Evolutionary conservation across 2,888 invertebrate species (phyloP).

Genomic region (Xestoiulus laeticollis): DNA sequence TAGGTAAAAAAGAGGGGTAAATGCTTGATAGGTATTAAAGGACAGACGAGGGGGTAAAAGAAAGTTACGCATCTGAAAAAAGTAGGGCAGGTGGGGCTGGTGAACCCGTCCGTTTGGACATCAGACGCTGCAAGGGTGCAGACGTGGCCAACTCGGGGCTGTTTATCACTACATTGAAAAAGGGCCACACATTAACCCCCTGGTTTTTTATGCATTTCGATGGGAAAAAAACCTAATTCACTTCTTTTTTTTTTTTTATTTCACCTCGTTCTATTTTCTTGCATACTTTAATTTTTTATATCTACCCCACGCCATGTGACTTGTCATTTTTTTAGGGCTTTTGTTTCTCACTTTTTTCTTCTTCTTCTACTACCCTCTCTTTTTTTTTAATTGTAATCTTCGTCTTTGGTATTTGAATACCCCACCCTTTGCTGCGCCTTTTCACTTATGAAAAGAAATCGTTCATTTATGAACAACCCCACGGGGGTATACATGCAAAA

Average conservation of each 20-base stretch:
- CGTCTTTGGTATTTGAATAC: not conserved
- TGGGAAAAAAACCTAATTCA: constrained; percentile 24
- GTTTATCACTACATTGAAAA: constrained; percentile 35
- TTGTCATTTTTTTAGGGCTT: not conserved
- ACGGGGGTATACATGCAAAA: not conserved
- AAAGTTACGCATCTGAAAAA: constrained; percentile 25
- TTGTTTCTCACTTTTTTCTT: not conserved
- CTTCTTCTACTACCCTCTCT: not conserved
- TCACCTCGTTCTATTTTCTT: constrained; percentile 43
- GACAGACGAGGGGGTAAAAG: constrained; percentile 35
- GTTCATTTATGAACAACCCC: not conserved
- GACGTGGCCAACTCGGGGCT: constrained; percentile 39
- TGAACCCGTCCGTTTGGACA: constrained; percentile 40
- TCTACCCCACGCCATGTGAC: constrained; percentile 21
- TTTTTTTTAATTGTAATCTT: not conserved
- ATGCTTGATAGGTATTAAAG: constrained; percentile 21
- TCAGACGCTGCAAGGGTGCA: constrained; percentile 34
- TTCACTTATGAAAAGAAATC: not conserved
- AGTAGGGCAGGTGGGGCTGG: constrained; percentile 35
- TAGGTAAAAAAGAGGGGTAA: constrained; percentile 38
- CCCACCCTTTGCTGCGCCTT: not conserved
- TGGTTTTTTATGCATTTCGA: constrained; percentile 16
- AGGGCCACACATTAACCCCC: constrained; percentile 12
- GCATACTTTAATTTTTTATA: constrained; percentile 5
- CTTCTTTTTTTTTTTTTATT: constrained; percentile 32